Conservation (phyloP, 2,888 invertebrate species). For the Lepidochrysops patricia region DNA sequence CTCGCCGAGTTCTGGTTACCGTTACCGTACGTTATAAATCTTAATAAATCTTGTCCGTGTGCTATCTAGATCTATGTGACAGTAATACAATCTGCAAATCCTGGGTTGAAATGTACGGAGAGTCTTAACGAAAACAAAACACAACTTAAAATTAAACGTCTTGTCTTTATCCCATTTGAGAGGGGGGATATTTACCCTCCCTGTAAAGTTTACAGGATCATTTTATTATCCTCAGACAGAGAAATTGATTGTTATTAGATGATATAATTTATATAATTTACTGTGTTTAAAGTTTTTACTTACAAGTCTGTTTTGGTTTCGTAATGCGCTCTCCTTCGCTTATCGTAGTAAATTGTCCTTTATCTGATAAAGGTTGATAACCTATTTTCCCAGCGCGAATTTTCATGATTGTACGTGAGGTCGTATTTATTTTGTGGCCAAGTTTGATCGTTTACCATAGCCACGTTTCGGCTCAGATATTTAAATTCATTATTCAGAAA, state of each 20-base stretch:
- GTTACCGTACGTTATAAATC: neutral
- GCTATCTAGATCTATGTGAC: neutral
- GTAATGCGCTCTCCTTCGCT: neutral
- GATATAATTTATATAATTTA: too few relatives aligned
- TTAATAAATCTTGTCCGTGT: neutral
- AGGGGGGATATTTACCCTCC: too few relatives aligned
- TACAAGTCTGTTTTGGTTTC: conserved; percentile 1
- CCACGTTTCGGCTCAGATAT: too few relatives aligned
- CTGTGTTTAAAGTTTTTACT: neutral
- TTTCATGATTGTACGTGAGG: conserved; percentile 22
- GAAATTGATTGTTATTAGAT: too few relatives aligned
- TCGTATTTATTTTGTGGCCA: conserved; percentile 25
- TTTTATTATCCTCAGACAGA: too few relatives aligned
- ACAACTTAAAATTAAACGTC: too few relatives aligned
- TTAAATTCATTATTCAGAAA: too few relatives aligned
- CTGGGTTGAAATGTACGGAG: neutral
- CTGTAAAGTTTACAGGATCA: too few relatives aligned
- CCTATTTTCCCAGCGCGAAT: conserved; percentile 27
- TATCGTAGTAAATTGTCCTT: conserved; percentile 5
- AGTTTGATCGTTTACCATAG: neutral
- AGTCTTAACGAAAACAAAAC: too few relatives aligned
- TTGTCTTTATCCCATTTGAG: too few relatives aligned
- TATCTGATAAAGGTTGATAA: conserved; percentile 24
- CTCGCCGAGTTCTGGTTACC: neutral
- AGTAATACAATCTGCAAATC: neutral